Evolutionary conservation across 1,140 invertebrate species (phyloP), one percentile per base, ranked within the genome.

Genomic region (Ylistrum balloti): DNA sequence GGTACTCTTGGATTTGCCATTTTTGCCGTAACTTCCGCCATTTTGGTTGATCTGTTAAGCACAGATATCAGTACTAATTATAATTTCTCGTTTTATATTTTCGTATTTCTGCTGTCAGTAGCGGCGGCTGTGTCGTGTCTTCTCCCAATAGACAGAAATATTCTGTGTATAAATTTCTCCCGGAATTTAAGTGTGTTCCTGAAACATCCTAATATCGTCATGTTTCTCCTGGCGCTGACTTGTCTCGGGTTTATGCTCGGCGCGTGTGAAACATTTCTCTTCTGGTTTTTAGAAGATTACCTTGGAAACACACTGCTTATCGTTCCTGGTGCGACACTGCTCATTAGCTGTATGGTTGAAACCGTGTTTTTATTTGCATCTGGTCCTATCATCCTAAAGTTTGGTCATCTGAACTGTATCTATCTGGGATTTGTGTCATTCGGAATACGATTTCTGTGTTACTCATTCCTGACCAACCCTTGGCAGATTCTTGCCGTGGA

Each of bases 201-300:
- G 38, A 89, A 87, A 17, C 89, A 93, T 48, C 34, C 87, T 20
- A 56, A 91, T 85, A 89, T 91, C 20, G 34, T 93, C 2, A 33
- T 90, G 7, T 95, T 98, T 94, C 96, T 98, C 28, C 22, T 98
- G 20, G 98, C 98, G 97, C 98, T 98, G 89, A 97, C 98, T 89
- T 97, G 97, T 5, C 97, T 98, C 86, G 98, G 98, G 0, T 97
- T 98, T 91, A 98, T 98, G 90, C 98, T 98, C 0, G 98, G 97
- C 0, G 95, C 98, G 0, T 96, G 98, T 22, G 99, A 98, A 98
- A 97, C 98, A 90, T 99, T 98, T 95, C 96, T 99, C 5, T 98
- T 98, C 95, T 98, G 98, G 98, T 97, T 98, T 90, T 97, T 98
- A 17, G 97, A 98, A 95, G 98, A 98, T 94, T 96, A 98, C 88